Conservation (phyloP, 2,797 vertebrate species). For the Falco columbarius region DNA sequence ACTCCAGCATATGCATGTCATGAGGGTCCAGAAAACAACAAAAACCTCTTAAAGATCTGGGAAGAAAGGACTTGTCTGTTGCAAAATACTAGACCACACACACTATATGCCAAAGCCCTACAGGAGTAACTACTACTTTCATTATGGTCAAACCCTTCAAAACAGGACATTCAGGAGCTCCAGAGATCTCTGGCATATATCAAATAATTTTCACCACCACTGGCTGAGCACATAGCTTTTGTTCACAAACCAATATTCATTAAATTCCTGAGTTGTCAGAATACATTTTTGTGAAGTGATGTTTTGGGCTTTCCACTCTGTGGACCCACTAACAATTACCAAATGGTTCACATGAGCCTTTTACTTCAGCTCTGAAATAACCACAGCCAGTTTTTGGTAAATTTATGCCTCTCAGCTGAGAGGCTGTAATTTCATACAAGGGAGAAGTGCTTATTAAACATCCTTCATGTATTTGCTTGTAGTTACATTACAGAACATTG, state of each 20-base stretch:
- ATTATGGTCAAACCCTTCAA: not conserved
- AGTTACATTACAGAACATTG: not conserved
- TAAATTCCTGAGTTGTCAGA: not conserved
- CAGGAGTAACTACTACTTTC: not conserved
- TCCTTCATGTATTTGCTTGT: not conserved
- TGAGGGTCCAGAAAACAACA: not conserved
- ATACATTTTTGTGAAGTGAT: not conserved
- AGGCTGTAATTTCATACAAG: not conserved
- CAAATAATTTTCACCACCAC: not conserved
- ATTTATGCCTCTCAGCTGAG: not conserved
- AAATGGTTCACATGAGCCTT: not conserved
- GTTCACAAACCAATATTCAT: not conserved
- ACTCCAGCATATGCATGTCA: not conserved
- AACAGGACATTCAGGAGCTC: not conserved
- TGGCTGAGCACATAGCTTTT: not conserved
- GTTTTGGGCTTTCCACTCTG: not conserved
- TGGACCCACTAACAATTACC: not conserved
- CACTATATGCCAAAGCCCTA: accelerated
- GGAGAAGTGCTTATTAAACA: not conserved
- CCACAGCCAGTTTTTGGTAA: not conserved
- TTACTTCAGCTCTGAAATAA: not conserved
- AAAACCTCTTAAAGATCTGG: not conserved
- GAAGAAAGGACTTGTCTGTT: not conserved
- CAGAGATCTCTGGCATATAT: not conserved
- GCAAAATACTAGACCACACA: not conserved